phyloP scores from a whole-genome alignment of 1,140 invertebrate species.

The Bombus fervidus region DNA sequence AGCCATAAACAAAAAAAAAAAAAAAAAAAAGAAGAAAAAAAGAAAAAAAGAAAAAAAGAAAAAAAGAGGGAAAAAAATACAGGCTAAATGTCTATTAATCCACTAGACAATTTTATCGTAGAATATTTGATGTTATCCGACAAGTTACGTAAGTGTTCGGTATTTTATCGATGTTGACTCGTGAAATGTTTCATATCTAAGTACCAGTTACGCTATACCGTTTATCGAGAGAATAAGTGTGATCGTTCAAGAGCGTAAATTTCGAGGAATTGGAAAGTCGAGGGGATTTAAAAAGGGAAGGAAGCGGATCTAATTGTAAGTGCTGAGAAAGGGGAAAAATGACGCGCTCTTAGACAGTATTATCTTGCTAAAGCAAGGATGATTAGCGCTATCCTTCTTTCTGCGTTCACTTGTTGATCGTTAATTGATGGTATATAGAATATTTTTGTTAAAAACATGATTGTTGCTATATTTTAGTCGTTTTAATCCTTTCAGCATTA shows the following conservation, averaged over 20 bases:
- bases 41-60: not conserved
- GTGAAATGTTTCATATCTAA: slow-evolving; percentile 16
- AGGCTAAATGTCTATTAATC: not conserved
- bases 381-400: slow-evolving; percentile 7
- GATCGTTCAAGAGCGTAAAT: not conserved
- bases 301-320: too few relatives aligned
- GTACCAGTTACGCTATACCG: not conserved
- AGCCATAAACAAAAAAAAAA: too few relatives aligned
- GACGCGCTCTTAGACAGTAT: not conserved
- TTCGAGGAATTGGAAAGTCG: too few relatives aligned
- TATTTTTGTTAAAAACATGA: slow-evolving; percentile 32
- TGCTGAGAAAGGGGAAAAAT: too few relatives aligned
- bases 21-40: too few relatives aligned
- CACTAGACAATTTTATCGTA: not conserved
- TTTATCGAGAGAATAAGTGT: not conserved
- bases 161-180: slow-evolving; percentile 21
- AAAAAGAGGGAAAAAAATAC: not conserved
- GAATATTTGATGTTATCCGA: not conserved
- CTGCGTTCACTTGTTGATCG: slow-evolving; percentile 15
- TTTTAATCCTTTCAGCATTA: slow-evolving; percentile 17
- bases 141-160: not conserved
- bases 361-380: not conserved
- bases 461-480: slow-evolving; percentile 25
- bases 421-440: not conserved
- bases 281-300: too few relatives aligned